Evolutionary conservation across 2,113 vertebrate genomes (phyloP), one percentile per base, ranked within the genome.

Genomic region (Peromyscus leucopus): DNA sequence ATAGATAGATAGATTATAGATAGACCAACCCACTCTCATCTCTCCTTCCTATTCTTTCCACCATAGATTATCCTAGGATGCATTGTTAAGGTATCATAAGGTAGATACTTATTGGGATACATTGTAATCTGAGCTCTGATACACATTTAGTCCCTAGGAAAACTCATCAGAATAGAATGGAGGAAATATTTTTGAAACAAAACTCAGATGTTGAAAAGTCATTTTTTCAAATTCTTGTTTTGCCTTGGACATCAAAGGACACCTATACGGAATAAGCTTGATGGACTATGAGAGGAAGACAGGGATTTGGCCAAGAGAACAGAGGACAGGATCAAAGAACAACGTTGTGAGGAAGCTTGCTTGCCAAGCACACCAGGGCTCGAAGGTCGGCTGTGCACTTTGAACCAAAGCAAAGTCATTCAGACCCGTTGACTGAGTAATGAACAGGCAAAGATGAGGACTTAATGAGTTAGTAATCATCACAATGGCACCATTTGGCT

Each of bases 181-280:
- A 87, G 39, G 57, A 75, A 48, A 67, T 51, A 19, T n/a, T 75
- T 82, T 51, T 46, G 89, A 92, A 89, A 95, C n/a, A 91, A 94
- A 97, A 89, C 36, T 93, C 71, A 89, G 46, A 92, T 72, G 72
- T 28, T 31, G n/a, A 95, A 93, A 96, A 96, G 71, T 71, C 82
- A 61, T 93, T 33, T 93, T 92, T 74, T 39, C 95, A 96, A 95
- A 76, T 80, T 65, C 39, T 57, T 74, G 31, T 88, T 94, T 97
- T 95, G 26, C 51, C 83, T 88, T 95, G 57, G 48, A 97, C 87
- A 93, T 98, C 95, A 97, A 92, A 98, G 67, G 31, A 72, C 51
- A 87, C 69, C 46, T 92, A n/a, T 79, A 55, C 71, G 72, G 46
- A 87, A 86, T 80, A 67, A 89, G 71, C 17, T 87, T 87, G 85